These are phyloP conservation scores for Nothobranchius furzeri DNA, from an alignment of 2,113 vertebrate species.

Conservation along the genomic window DNA sequence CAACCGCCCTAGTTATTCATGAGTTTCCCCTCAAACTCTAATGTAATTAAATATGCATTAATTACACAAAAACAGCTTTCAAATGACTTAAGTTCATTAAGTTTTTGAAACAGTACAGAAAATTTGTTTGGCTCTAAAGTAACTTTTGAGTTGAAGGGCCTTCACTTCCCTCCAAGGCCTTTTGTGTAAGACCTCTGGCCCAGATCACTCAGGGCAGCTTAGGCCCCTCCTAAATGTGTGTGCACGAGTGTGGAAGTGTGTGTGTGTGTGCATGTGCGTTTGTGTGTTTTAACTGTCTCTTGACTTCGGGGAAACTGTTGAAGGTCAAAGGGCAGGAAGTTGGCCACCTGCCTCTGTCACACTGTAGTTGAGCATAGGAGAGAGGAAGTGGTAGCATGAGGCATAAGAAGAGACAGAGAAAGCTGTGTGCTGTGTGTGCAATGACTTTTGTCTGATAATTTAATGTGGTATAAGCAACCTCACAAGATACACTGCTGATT, in stretches of 20 bases:
- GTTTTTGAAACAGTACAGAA: slow-evolving; percentile 11
- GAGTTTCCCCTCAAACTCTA: slow-evolving; percentile 22
- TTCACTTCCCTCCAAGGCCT: slow-evolving; percentile 58
- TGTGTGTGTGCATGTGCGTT: slow-evolving; percentile 16
- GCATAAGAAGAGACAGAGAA: slow-evolving; percentile 21
- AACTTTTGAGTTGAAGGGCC: slow-evolving; percentile 63
- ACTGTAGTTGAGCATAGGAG: slow-evolving; percentile 45
- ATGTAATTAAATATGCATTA: slow-evolving; percentile 7
- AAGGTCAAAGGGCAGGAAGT: slow-evolving; percentile 79
- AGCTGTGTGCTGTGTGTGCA: slow-evolving; percentile 9
- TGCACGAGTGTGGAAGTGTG: slow-evolving; percentile 34
- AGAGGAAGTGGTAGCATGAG: slow-evolving; percentile 55
- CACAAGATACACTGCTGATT: slow-evolving; percentile 15
- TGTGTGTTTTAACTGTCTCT: slow-evolving; percentile 53
- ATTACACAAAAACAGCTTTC: background rate
- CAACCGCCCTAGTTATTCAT: slow-evolving; percentile 20
- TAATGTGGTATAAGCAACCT: background rate
- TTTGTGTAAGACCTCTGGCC: slow-evolving; percentile 74
- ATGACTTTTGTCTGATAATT: slow-evolving; percentile 20
- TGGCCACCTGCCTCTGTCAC: slow-evolving; percentile 77
- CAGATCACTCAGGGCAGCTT: slow-evolving; percentile 77
- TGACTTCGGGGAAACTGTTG: slow-evolving; percentile 65
- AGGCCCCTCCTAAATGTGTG: slow-evolving; percentile 69
- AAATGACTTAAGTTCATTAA: background rate
- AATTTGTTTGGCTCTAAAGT: slow-evolving; percentile 53